Evolutionary conservation across 2,797 vertebrate genomes (phyloP).

Genomic region (Chiloscyllium punctatum): DNA sequence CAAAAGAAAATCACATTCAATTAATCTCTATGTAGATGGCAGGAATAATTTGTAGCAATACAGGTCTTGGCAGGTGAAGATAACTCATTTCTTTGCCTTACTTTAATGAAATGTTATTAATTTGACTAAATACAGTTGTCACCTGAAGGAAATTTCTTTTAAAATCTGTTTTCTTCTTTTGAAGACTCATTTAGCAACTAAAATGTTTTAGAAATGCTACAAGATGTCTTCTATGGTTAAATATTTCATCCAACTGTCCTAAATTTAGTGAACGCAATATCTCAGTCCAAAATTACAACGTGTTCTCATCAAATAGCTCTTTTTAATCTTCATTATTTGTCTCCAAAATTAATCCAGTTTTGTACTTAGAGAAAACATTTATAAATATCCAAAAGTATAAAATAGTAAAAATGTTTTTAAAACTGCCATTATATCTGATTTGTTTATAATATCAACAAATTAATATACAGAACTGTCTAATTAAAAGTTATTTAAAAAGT

Average conservation of each 20-base stretch:
- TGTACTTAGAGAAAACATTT: not conserved
- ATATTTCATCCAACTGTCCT: not conserved
- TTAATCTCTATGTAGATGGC: not conserved
- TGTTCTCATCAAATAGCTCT: not conserved
- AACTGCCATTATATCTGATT: not conserved
- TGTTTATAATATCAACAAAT: not conserved
- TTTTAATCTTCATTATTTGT: too few relatives aligned
- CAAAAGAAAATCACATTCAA: not conserved
- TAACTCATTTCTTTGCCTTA: conserved; percentile 39
- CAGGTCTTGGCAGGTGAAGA: conserved; percentile 60
- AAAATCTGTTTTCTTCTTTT: not conserved
- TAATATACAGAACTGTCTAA: too few relatives aligned
- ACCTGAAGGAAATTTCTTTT: not conserved
- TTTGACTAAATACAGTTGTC: conserved; percentile 44
- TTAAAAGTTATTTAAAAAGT: too few relatives aligned
- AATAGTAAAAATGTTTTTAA: not conserved
- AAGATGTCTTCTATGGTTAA: not conserved
- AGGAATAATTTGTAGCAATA: conserved; percentile 39
- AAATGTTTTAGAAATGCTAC: not conserved
- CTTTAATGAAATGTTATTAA: conserved; percentile 37
- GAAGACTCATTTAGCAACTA: not conserved
- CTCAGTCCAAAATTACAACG: not conserved
- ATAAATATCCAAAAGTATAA: not conserved
- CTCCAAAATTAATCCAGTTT: too few relatives aligned
- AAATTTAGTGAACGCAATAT: not conserved